Evolutionary conservation across 2,888 invertebrate genomes (phyloP), one percentile per base, ranked within the genome.

Genomic region (Desoria tigrina): DNA sequence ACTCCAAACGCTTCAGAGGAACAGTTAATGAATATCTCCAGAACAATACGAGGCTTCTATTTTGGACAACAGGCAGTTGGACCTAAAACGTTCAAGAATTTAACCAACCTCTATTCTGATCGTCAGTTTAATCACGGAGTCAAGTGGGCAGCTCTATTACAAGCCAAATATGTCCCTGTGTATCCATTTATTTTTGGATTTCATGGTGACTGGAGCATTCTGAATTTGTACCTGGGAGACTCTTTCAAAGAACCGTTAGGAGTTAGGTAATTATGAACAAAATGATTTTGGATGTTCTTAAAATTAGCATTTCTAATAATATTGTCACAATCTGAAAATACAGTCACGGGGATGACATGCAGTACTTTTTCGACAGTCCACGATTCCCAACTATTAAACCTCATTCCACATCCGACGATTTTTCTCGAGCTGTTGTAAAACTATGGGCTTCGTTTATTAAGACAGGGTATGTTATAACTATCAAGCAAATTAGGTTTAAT

Each of bases 341-440:
- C 78, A 81, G 82, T 0, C 85, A 85, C 74, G 83, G 83, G 69
- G 84, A 85, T 75, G 84, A 84, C 74, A 75, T 84, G 21, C 78
- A 84, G 50, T 84, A 84, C 71, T 77, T 84, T 3, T 83, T 84
- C 69, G 80, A 80, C 42, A 79, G 82, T 39, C 81, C 83, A 0
- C 54, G 83, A 1, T 83, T 83, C 74, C 77, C 78, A 11, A 79
- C 80, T 54, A 79, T 83, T 45, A 74, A 74, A 3, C 71, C 71
- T 6, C 70, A 77, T 45, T 79, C 80, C 0, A 74, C 69, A 0
- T 81, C 83, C 63, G 78, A 80, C 0, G 65, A 74, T 50, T 79
- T 83, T 42, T 79, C 81, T 1, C 75, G 79, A 32, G 74, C 77
- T 0, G 77, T 83, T 74, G 79, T 84, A 1, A 77, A 77, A 1